Conservation (phyloP, 2,888 invertebrate species). For the Hipparchia sbordonii region DNA sequence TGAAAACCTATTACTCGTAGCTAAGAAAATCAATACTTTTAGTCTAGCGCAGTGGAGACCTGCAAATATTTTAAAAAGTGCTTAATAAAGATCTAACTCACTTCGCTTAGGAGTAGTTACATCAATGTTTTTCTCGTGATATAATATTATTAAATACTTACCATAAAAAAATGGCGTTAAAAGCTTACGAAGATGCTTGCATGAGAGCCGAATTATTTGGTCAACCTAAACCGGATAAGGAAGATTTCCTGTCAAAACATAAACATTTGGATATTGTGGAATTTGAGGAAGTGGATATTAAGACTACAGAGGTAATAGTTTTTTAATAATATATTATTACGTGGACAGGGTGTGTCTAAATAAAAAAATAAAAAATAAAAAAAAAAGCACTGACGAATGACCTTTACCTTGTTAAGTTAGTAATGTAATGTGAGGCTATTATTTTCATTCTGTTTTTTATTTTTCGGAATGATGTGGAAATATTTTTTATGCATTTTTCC, state of each 20-base stretch:
- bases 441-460: too few species aligned
- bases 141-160: conserved; percentile 8
- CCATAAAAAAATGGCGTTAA: conserved; percentile 77
- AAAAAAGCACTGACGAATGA: not conserved
- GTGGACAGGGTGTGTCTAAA: too few species aligned
- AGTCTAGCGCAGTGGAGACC: conserved; percentile 33
- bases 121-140: conserved; percentile 9
- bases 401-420: too few species aligned
- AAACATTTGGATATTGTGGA: conserved; percentile 80
- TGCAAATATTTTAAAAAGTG: conserved; percentile 24
- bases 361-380: not conserved
- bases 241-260: conserved; percentile 84
- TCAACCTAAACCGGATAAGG: conserved; percentile 85
- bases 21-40: conserved; percentile 44
- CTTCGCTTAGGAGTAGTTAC: not conserved
- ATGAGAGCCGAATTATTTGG: conserved; percentile 91
- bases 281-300: conserved; percentile 78
- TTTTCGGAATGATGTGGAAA: too few species aligned
- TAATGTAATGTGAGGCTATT: not conserved
- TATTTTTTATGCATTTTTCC: conserved; percentile 42
- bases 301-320: conserved; percentile 63
- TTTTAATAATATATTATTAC: too few species aligned
- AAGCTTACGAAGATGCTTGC: conserved; percentile 89
- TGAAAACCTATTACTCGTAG: not conserved
- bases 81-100: conserved; percentile 20